Percentiles rank a stretch among this genome's conserved stretches.
phyloP scores from a whole-genome alignment of 2,797 vertebrate genomes.

The Tamandua tetradactyla region DNA sequence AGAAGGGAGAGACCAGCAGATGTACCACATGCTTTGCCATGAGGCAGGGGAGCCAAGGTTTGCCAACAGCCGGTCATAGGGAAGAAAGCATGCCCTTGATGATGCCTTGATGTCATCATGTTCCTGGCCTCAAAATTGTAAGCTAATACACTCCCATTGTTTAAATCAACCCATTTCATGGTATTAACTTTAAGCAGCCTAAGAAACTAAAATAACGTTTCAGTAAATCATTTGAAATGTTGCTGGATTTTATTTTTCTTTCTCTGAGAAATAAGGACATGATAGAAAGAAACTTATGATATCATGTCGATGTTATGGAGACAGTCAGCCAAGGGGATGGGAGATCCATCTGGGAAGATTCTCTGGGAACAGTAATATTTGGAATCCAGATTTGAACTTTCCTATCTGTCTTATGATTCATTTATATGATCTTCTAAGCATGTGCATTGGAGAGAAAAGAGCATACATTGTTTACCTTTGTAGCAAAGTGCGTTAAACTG shows the following conservation, averaged over 20 bases:
- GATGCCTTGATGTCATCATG: no score
- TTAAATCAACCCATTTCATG: no score
- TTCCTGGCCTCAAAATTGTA: no score
- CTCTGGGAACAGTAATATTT: neutral
- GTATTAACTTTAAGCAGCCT: no score
- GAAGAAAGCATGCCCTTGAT: no score
- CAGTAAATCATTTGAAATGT: neutral
- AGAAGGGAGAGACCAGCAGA: no score
- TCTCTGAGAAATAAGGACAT: neutral
- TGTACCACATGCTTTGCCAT: no score
- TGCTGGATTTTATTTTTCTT: neutral
- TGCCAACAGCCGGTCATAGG: no score
- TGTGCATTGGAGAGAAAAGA: neutral
- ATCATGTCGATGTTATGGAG: neutral
- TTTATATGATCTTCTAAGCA: neutral
- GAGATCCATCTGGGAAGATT: neutral
- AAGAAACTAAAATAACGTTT: no score
- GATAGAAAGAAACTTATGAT: neutral
- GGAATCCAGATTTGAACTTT: neutral
- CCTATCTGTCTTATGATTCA: neutral
- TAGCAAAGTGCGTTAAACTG: neutral
- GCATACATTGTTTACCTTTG: neutral
- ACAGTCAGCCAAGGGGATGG: neutral
- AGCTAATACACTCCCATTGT: no score
- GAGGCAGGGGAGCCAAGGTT: no score